phyloP scores from a whole-genome alignment of 2,888 invertebrate genomes.

The Furcula furcula region DNA sequence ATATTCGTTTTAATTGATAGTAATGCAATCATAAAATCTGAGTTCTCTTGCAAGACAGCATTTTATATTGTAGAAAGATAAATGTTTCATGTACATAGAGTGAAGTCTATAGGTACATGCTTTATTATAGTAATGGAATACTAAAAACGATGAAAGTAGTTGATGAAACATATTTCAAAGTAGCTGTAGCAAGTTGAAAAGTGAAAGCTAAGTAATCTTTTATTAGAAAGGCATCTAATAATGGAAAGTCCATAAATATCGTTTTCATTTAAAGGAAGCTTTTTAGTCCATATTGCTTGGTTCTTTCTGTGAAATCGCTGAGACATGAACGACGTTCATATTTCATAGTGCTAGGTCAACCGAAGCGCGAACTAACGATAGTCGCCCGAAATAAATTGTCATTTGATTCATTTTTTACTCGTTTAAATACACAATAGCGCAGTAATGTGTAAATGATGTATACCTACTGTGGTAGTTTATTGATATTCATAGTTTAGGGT shows the following conservation, averaged over 20 bases:
- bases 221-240: slow-evolving; percentile 7
- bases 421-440: too few species aligned
- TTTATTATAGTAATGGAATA: too few species aligned
- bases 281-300: slow-evolving; percentile 19
- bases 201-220: neutral
- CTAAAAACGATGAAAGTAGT: neutral
- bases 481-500: too few species aligned
- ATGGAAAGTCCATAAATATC: slow-evolving; percentile 17
- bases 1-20: too few species aligned
- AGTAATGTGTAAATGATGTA: too few species aligned
- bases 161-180: slow-evolving; percentile 1
- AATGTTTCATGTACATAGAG: too few species aligned
- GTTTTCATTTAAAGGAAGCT: slow-evolving; percentile 13
- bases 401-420: slow-evolving; percentile 33
- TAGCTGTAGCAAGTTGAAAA: neutral
- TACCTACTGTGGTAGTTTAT: too few species aligned
- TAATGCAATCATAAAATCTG: too few species aligned
- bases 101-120: too few species aligned
- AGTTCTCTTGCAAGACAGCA: too few species aligned
- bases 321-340: slow-evolving; percentile 32
- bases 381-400: slow-evolving; percentile 30
- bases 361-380: slow-evolving; percentile 32
- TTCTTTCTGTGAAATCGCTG: slow-evolving; percentile 27
- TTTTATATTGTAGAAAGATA: too few species aligned
- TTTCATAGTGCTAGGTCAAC: slow-evolving; percentile 37